A percentile compares a stretch with the other conserved stretches of the same genome.
phyloP scores from a whole-genome alignment of 2,113 vertebrate genomes.

The Eonycteris spelaea region DNA sequence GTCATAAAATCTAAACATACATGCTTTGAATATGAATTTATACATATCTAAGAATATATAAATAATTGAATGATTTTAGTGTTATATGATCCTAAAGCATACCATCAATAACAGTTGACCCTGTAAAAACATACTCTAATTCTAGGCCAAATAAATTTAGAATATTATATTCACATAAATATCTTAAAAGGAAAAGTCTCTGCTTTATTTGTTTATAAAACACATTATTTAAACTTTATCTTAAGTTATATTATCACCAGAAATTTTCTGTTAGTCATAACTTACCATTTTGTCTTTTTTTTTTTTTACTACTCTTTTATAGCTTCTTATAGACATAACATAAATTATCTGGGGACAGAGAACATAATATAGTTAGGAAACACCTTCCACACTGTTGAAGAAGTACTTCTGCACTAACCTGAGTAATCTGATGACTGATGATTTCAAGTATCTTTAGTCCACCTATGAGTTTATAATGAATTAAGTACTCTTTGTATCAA shows the following conservation, averaged over 20 bases:
- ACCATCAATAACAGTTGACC: neutral
- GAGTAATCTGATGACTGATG: neutral
- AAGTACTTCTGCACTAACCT: neutral
- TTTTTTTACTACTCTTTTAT: neutral
- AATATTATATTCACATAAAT: neutral
- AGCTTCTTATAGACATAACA: neutral
- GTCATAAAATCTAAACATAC: neutral
- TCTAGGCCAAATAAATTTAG: neutral
- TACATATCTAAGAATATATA: neutral
- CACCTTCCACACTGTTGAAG: neutral
- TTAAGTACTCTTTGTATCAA: neutral
- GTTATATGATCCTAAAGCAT: neutral
- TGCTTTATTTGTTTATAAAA: neutral
- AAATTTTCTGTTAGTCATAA: neutral
- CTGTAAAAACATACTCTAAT: neutral
- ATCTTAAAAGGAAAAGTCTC: neutral
- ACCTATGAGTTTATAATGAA: neutral
- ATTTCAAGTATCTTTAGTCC: neutral
- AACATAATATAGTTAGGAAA: neutral
- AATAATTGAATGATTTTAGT: neutral
- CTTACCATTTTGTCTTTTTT: neutral
- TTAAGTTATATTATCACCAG: neutral
- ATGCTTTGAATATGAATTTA: neutral
- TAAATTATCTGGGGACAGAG: neutral
- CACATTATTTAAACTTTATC: neutral